Evolutionary conservation across 2,113 vertebrate species (phyloP).

Genomic region (Aptenodytes forsteri): DNA sequence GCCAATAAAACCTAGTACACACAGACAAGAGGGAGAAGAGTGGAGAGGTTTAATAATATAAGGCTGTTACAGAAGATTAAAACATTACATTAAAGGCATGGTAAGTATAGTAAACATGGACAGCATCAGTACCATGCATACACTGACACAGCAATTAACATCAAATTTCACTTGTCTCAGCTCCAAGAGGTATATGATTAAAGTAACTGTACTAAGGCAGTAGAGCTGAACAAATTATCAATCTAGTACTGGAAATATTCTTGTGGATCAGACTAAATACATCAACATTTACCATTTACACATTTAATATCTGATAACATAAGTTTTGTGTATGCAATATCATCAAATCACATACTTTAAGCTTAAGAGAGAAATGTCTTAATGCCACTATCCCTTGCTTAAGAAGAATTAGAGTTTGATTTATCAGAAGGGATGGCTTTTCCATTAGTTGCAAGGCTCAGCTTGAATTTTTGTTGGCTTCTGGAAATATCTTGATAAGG

Average conservation of each 20-base stretch:
- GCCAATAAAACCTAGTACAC: slow-evolving; percentile 88
- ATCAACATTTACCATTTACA: background rate
- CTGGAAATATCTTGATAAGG: background rate
- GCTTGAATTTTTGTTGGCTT: background rate
- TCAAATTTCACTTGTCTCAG: background rate
- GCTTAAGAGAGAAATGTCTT: background rate
- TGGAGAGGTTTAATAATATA: background rate
- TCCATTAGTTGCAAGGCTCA: background rate
- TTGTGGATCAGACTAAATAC: background rate
- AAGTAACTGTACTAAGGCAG: background rate
- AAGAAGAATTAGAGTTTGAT: background rate
- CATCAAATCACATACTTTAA: background rate
- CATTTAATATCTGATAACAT: background rate
- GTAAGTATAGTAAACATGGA: background rate
- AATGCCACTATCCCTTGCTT: background rate
- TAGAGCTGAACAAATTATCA: slow-evolving; percentile 4
- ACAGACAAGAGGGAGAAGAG: background rate
- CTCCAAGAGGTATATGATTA: background rate
- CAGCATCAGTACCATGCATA: background rate
- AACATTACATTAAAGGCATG: background rate
- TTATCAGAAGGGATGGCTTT: background rate
- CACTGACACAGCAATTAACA: background rate
- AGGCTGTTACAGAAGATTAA: background rate
- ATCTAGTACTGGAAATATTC: background rate
- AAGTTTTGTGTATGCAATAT: background rate